Evolutionary conservation across 2,797 vertebrate genomes (phyloP).

Genomic region (Apogon hyalosoma): DNA sequence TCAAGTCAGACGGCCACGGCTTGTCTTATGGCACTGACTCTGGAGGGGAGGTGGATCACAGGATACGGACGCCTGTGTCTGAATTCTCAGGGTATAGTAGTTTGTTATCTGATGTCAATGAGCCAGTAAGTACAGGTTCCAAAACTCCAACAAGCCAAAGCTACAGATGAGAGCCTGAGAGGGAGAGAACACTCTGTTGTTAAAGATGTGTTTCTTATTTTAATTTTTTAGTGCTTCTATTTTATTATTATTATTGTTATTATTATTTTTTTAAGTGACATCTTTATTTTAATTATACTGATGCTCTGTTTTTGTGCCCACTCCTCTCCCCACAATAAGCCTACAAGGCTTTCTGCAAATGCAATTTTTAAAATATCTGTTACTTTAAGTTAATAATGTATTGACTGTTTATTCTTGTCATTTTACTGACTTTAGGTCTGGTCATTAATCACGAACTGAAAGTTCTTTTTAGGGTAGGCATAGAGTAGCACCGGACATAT

Average conservation of each 20-base stretch:
- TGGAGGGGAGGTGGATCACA: slow-evolving; percentile 92
- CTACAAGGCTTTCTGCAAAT: slow-evolving; percentile 74
- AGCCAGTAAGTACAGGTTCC: slow-evolving; percentile 95
- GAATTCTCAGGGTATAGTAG: slow-evolving; percentile 99
- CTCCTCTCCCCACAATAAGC: slow-evolving; percentile 70
- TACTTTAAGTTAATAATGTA: slow-evolving; percentile 65
- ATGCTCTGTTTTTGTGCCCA: slow-evolving; percentile 75
- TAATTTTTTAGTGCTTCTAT: slow-evolving; percentile 74
- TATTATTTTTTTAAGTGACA: slow-evolving; percentile 83
- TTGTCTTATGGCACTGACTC: slow-evolving; percentile 93
- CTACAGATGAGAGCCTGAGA: slow-evolving; percentile 92
- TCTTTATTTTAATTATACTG: slow-evolving; percentile 80
- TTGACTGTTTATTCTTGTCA: slow-evolving; percentile 75
- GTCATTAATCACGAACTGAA: slow-evolving; percentile 82
- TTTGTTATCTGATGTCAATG: slow-evolving; percentile 97
- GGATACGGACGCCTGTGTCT: slow-evolving; percentile 94
- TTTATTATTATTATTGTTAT: slow-evolving; percentile 83
- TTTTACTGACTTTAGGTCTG: slow-evolving; percentile 87
- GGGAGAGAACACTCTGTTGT: slow-evolving; percentile 78
- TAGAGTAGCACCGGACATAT: slow-evolving; percentile 69
- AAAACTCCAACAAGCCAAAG: slow-evolving; percentile 99
- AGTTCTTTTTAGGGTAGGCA: slow-evolving; percentile 74
- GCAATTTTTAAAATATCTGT: slow-evolving; percentile 67
- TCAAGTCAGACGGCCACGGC: slow-evolving; percentile 92
- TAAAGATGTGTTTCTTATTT: slow-evolving; percentile 81